These are phyloP conservation scores for Folsomia manolachei DNA, from an alignment of 2,888 invertebrate genomes.

Conservation along the genomic window DNA sequence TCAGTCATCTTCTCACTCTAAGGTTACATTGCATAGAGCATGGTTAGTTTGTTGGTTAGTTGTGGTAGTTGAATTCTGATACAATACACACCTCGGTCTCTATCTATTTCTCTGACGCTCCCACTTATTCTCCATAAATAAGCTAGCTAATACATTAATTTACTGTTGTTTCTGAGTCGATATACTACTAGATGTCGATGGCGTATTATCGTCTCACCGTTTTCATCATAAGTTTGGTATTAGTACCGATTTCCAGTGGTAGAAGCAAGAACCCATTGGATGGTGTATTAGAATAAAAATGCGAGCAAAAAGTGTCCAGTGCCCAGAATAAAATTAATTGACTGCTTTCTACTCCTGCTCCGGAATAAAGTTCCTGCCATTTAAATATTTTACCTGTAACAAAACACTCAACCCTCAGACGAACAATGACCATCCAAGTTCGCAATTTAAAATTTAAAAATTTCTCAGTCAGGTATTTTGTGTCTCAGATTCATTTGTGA, in stretches of 20 bases:
- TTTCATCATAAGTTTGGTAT: too few species aligned
- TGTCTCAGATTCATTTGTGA: too few species aligned
- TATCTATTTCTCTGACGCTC: too few species aligned
- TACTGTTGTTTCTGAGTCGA: too few species aligned
- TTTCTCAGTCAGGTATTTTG: neutral
- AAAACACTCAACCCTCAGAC: neutral
- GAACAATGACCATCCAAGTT: constrained; percentile 5
- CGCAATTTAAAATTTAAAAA: constrained; percentile 2
- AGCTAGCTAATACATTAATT: too few species aligned
- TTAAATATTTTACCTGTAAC: neutral
- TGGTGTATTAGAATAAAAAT: constrained; percentile 7
- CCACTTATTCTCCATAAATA: too few species aligned
- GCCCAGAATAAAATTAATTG: constrained; percentile 3
- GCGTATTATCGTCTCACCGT: neutral
- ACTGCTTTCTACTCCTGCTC: neutral
- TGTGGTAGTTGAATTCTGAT: neutral
- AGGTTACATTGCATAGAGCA: too few species aligned
- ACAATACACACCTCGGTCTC: too few species aligned
- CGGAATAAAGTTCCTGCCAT: neutral
- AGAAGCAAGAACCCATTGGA: neutral
- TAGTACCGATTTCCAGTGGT: too few species aligned
- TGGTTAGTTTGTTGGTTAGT: too few species aligned
- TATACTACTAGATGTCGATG: neutral
- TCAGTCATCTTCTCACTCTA: neutral
- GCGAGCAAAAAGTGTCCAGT: constrained; percentile 8